Base-by-base conservation (phyloP, 2,888 invertebrate genomes). In the Phyllotreta cruciferae region DNA sequence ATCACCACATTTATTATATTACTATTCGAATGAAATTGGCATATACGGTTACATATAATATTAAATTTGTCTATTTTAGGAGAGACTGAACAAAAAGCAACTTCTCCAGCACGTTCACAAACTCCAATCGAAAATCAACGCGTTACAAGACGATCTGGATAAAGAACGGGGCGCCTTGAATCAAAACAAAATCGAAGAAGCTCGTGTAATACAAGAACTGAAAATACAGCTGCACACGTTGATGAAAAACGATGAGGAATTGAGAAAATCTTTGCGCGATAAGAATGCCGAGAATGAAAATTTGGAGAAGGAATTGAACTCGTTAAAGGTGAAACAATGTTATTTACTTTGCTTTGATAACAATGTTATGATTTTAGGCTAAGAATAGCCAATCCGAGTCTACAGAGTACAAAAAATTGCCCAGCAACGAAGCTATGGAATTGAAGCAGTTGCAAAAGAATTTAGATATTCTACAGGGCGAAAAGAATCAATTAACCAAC, bases 171-270 rank as follows among this genome's bases (percentile, higher is more conserved):
- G 85, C 47, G 83, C 84, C 42, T 83, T 86, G 0, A 84, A 85
- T 55, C 77, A 81, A 6, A 79, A 83, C 42, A 85, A 88, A 81
- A 83, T 85, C 34, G 88, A 89, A 77, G 89, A 90, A 77, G 85
- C 88, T 0, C 83, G 85, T 70, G 85, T 89, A 77, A 87, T 90
- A 67, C 84, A 87, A 73, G 86, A 88, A 60, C 82, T 90, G 71
- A 84, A 88, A 69, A 83, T 86, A 63, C 85, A 87, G 0, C 78
- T 92, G 4, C 88, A 91, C 69, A 83, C 84, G 0, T 86, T 88
- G 0, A 81, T 90, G 75, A 85, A 86, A 45, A 85, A 85, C 0
- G 90, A 91, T 72, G 82, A 85, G 41, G 86, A 88, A 69, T 78
- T 89, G 38, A 87, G 88, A 69, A 85, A 85, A 54, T 79, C 86